These are phyloP conservation scores for Ricordea florida DNA, from an alignment of 92 coral and sea anemone species.

Conservation along the genomic window DNA sequence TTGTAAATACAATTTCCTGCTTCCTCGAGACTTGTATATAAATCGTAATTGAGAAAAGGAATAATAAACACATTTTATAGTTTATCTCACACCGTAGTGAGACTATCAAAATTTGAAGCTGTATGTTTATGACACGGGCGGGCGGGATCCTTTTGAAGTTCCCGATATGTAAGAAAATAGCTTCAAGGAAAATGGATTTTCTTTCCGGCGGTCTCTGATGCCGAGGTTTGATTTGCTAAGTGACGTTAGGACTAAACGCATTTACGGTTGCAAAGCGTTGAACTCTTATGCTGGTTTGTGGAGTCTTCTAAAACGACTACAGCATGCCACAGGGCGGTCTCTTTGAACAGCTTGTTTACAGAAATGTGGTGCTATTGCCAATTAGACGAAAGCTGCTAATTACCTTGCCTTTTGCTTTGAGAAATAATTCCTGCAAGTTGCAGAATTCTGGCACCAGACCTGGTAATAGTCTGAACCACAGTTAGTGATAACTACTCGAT, in stretches of 20 bases:
- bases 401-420: constrained; percentile 33
- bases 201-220: constrained; percentile 25
- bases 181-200: not conserved
- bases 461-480: constrained; percentile 26
- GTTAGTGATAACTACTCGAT: constrained; percentile 10
- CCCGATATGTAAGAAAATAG: constrained; percentile 26
- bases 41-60: constrained; percentile 26
- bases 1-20: constrained; percentile 53
- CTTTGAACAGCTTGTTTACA: constrained; percentile 93
- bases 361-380: constrained; percentile 88
- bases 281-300: constrained; percentile 11
- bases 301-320: constrained; percentile 24
- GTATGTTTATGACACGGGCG: constrained; percentile 8
- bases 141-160: constrained; percentile 38
- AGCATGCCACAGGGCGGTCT: constrained; percentile 70
- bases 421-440: constrained; percentile 29
- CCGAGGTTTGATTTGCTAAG: constrained; percentile 35
- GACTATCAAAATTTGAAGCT: constrained; percentile 13
- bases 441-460: constrained; percentile 29
- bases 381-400: constrained; percentile 86
- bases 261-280: constrained; percentile 7
- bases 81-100: constrained; percentile 19
- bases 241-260: not conserved
- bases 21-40: constrained; percentile 42
- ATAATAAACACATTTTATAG: constrained; percentile 52